Evolutionary conservation across 64 coral and sea anemone species (phyloP), one percentile per base, ranked within the genome.

Genomic region (Catalaphyllia jardinei): DNA sequence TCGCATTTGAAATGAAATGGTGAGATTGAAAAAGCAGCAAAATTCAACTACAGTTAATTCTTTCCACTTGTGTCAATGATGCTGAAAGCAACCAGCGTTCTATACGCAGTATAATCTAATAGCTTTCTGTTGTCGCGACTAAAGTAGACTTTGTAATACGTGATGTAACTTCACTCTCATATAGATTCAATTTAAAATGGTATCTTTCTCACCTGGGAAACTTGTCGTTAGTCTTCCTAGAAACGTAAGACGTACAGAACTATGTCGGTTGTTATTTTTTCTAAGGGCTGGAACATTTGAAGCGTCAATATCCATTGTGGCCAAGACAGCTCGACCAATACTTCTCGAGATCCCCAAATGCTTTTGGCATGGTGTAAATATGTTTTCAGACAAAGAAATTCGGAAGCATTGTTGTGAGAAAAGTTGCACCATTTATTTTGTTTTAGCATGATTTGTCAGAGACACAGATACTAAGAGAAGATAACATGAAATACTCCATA

Each of bases 311-410:
- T 65, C 79, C 67, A 19, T 69, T 28, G 24, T 24, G 39, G 31
- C 60, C 3, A 35, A 19, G 79, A 83, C 29, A 83, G 16, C 60
- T 39, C 18, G 31, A 18, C 79, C 79, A 83, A 83, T 83, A 83
- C 30, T 42, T 62, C 5, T 33, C 22, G 52, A 82, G 25, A 82
- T 63, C 57, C 57, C 31, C 1, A 62, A 63, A 83, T 65, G 28
- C 59, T 24, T 83, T 83, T 83, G 15, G 31, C 38, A 64, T 83
- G 59, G 60, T 65, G 60, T 55, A 46, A 62, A 42, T 65, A 83
- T 65, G 16, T 18, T 38, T 83, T 55, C 20, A 12, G 25, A 62
- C 29, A 62, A 80, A 62, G 54, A 14, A 57, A 16, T 57, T 24
- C 10, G 31, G 19, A 35, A 38, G 38, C 46, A 8, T 55, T 62